Percentiles rank a stretch among this genome's conserved stretches.
Conservation (phyloP, 2,797 vertebrate genomes). For the Sparus aurata region DNA sequence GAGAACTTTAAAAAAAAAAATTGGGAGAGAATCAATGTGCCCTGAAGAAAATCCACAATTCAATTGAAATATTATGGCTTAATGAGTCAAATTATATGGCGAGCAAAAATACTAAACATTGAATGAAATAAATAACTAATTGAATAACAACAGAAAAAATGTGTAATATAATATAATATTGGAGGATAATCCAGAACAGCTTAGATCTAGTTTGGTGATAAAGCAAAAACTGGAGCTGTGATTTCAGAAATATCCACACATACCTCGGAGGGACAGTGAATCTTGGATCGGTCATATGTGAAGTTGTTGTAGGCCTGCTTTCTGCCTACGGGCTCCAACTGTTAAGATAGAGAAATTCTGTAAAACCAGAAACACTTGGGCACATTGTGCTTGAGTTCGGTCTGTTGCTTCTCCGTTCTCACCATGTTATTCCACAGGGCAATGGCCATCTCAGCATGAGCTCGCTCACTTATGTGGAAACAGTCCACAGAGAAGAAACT, state of each 20-base stretch:
- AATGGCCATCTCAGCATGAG: constrained; percentile 92
- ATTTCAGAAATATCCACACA: constrained; percentile 7
- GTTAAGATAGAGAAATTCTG: constrained; percentile 50
- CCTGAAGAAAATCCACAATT: background rate
- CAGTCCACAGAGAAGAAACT: constrained; percentile 93
- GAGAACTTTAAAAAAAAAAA: background rate
- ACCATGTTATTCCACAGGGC: constrained; percentile 97
- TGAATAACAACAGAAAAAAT: too few species aligned
- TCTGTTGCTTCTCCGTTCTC: constrained; percentile 24
- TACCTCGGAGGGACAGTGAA: constrained; percentile 90
- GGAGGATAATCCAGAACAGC: background rate
- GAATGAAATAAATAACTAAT: background rate
- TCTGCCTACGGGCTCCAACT: constrained; percentile 91
- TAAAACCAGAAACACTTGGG: constrained; percentile 24
- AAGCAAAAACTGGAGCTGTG: background rate
- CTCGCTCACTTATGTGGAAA: constrained; percentile 89
- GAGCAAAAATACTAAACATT: background rate
- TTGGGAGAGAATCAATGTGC: background rate
- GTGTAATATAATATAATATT: background rate
- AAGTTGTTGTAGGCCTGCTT: constrained; percentile 93
- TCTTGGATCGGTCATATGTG: constrained; percentile 88
- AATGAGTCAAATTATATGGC: background rate
- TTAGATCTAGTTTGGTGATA: background rate
- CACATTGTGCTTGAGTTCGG: constrained; percentile 1
- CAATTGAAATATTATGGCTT: too few species aligned